Base-by-base conservation (phyloP, 2,113 vertebrate genomes). In the Lophotis ruficrista region DNA sequence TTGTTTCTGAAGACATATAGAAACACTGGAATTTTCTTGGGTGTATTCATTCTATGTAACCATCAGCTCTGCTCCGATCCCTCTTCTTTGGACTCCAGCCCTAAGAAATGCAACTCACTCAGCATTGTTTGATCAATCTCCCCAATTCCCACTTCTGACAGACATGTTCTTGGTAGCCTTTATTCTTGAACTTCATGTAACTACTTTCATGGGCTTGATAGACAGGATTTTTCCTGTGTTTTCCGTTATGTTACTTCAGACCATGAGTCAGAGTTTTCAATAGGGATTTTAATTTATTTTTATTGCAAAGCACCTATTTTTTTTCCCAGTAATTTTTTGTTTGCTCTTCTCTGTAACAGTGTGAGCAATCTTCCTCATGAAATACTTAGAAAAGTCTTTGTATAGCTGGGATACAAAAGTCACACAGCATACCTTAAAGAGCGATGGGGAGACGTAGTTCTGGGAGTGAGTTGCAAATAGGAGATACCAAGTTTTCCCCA, bases 91-190 rank as follows among this genome's bases (percentile, higher is more conserved):
- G 68, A 80, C 30, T 54, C 22, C 4, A 21, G n/a, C 86, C 43
- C 51, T 57, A 48, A 43, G 80, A 75, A 90, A 47, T 27, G 28
- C 22, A 61, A 50, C 10, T 77, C 27, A 14, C 45, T 65, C 38
- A 33, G 51, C 2, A 2, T 28, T 68, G 41, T 47, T 83, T 7
- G 11, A 14, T 51, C 25, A 8, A 2, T 65, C 25, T 80, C 45
- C 15, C 18, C 13, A 51, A 2, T 48, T 76, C 53, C 71, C 41
- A 15, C 41, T 43, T 83, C 43, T 69, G 58, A 47, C 35, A 80
- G n/a, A 47, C 28, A 65, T 0, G 0, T 47, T 93, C 38, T 43
- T 1, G 1, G 24, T 48, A 71, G 58, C n/a, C 50, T 68, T 94
- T 87, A 43, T 17, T 83, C 68, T 27, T 68, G 35, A 80, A 68